Evolutionary conservation across 2,113 vertebrate genomes (phyloP).

Genomic region (Tetrax tetrax): DNA sequence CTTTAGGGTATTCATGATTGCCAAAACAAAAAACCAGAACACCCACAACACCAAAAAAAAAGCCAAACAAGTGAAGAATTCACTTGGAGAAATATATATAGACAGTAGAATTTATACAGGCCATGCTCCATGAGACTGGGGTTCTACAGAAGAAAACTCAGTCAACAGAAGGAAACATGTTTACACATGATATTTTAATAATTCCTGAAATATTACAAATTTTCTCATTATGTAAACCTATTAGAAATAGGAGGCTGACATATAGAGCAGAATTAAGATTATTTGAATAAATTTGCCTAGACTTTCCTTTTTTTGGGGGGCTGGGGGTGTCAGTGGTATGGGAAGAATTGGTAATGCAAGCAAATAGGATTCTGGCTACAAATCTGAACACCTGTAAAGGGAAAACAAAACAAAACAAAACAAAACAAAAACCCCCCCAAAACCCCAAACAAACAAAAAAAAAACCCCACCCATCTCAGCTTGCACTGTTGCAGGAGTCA

Average conservation of each 20-base stretch:
- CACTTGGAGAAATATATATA: neutral
- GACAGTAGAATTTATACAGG: accelerated
- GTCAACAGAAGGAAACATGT: neutral
- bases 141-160: neutral
- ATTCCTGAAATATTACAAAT: neutral
- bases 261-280: neutral
- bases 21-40: neutral
- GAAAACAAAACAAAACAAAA: too few species aligned
- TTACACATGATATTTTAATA: neutral
- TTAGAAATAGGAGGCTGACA: neutral
- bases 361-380: neutral
- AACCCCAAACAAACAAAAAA: neutral
- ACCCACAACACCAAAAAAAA: neutral
- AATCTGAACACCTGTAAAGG: neutral
- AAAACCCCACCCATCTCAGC: neutral
- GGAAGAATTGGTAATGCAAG: neutral
- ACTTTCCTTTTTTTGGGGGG: neutral
- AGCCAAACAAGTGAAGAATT: neutral
- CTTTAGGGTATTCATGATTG: neutral
- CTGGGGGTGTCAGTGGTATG: neutral
- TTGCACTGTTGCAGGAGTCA: neutral
- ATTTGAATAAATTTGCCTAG: neutral
- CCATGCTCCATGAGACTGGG: neutral
- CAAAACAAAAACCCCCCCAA: neutral
- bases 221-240: neutral